Percentiles rank a stretch among this genome's conserved stretches.
Conservation (phyloP, 2,113 vertebrate species). For the Tetrao urogallus region DNA sequence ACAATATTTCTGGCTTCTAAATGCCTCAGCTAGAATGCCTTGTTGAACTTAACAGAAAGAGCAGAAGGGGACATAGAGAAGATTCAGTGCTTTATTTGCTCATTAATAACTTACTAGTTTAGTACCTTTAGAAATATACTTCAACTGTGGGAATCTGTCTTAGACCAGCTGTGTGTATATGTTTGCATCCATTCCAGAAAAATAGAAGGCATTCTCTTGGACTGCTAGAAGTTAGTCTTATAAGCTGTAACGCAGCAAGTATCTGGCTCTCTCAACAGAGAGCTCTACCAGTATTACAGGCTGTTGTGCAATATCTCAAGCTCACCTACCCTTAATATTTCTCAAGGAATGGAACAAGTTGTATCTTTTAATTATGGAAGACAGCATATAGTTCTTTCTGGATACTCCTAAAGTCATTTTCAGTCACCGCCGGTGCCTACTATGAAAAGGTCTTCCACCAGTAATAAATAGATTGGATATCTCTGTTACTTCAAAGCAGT, state of each 20-base stretch:
- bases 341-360: background rate
- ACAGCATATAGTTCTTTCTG: background rate
- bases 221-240: background rate
- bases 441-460: background rate
- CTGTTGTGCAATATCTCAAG: background rate
- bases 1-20: background rate
- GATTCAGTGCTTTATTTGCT: background rate
- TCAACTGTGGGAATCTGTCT: background rate
- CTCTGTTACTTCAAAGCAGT: background rate
- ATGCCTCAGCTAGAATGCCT: background rate
- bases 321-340: background rate
- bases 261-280: background rate
- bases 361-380: background rate
- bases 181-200: background rate
- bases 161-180: background rate
- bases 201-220: background rate
- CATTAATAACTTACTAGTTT: background rate
- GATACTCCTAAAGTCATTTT: background rate
- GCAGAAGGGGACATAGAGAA: background rate
- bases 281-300: background rate
- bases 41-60: background rate
- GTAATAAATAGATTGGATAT: background rate
- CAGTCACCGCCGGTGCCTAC: background rate
- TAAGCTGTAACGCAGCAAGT: background rate
- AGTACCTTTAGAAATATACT: background rate